Conservation (phyloP, 2,888 invertebrate genomes). For the Parelbella ahira region DNA sequence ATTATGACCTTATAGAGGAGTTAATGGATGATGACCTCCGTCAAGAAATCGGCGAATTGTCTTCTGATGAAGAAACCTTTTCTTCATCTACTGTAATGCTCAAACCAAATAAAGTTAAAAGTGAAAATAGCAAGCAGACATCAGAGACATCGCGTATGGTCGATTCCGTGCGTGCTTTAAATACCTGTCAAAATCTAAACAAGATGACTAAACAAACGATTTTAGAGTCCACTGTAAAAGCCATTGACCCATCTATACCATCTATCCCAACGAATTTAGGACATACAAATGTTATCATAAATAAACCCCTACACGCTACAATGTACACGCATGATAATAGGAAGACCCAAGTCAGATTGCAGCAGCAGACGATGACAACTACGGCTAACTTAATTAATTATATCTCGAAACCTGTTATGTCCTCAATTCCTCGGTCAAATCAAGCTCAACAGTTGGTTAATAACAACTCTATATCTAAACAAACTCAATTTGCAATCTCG, state of each 20-base stretch:
- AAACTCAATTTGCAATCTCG: neutral
- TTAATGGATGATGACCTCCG: constrained; percentile 67
- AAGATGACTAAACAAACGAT: constrained; percentile 3
- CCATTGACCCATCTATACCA: too few relatives aligned
- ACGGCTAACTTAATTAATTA: constrained; percentile 3
- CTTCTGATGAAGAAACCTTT: constrained; percentile 58
- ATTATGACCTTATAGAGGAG: constrained; percentile 69
- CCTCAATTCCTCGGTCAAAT: neutral
- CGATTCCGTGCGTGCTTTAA: neutral
- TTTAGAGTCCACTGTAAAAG: too few relatives aligned
- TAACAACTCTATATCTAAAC: neutral
- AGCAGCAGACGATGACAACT: neutral
- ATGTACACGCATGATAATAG: constrained; percentile 2
- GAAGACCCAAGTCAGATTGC: neutral
- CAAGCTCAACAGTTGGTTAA: neutral
- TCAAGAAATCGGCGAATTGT: constrained; percentile 68
- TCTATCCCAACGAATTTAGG: neutral
- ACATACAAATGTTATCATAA: constrained; percentile 3
- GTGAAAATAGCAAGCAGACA: neutral
- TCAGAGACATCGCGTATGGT: neutral
- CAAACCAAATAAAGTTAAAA: constrained; percentile 13
- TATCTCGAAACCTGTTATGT: neutral
- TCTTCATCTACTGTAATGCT: constrained; percentile 27
- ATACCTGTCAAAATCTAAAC: constrained; percentile 1
- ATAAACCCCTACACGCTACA: constrained; percentile 4